Base-by-base conservation (phyloP, 1,140 invertebrate species). In the Caerostris extrusa region DNA sequence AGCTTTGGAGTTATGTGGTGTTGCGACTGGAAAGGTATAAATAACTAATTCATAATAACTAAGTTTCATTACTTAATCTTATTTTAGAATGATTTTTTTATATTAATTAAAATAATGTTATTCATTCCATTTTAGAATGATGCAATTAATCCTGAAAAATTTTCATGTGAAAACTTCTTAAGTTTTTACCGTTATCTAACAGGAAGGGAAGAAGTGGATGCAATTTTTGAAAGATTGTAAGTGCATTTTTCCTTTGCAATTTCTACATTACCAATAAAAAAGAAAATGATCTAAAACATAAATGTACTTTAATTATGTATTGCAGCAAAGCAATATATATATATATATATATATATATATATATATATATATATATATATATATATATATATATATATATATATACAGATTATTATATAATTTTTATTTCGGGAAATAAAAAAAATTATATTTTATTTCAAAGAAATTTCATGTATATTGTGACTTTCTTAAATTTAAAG, bases 141-240 rank as follows among this genome's bases (percentile, higher is more conserved):
- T 96, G 97, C 97, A n/a, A 97, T 99, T 95, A 97, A 97, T 95
- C 97, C 98, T 90, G 97, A 98, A 94, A 98, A 98, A 96, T 99
- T 99, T 96, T 97, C 97, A 95, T 99, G 99, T 96, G 98, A 99
- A 95, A 97, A 98, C 95, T 99, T 99, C 96, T 98, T 99, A 96
- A 98, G 97, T 95, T 98, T 99, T 96, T 99, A 99, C 96, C 98
- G 98, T 96, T 98, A 98, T 95, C 97, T 99, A 82, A 98, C 98
- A 55, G 97, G 97, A 95, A 97, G 98, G 82, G 97, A 97, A 10
- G 98, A 99, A 96, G 97, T 99, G 14, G 98, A 99, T 95, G 98
- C 98, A 96, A 97, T 98, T 67, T 99, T 98, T 96, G 98, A 98
- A 95, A 97, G 97, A 95, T 96, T 98, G 98, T 98, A 96, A 98